A percentile compares a stretch with the other conserved stretches of the same genome.
These are phyloP conservation scores for Habroteleia sp. DNA, from an alignment of 2,888 invertebrate genomes.

Conservation along the genomic window DNA sequence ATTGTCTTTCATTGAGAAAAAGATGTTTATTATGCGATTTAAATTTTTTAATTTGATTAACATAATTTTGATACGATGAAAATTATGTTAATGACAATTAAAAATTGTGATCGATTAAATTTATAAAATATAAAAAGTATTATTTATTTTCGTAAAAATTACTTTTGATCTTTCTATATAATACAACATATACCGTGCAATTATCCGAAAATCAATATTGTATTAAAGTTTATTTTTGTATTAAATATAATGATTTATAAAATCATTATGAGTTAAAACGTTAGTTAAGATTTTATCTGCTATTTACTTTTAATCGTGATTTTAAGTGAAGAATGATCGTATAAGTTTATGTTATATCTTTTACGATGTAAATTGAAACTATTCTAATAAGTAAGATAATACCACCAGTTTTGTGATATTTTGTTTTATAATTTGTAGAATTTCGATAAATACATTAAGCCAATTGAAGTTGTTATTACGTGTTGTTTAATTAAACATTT, in stretches of 20 bases:
- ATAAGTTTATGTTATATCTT: slow-evolving; percentile 27
- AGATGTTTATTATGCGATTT: too few species aligned
- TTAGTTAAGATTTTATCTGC: slow-evolving; percentile 22
- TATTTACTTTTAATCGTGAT: slow-evolving; percentile 25
- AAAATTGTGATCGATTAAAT: slow-evolving; percentile 10
- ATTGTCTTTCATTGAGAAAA: slow-evolving; percentile 5
- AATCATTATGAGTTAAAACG: too few species aligned
- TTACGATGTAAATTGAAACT: slow-evolving; percentile 40
- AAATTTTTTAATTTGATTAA: too few species aligned
- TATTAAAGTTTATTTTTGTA: slow-evolving; percentile 53
- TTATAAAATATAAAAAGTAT: slow-evolving; percentile 12
- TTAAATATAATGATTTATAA: slow-evolving; percentile 23
- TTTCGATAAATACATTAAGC: slow-evolving; percentile 56
- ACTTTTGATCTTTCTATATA: slow-evolving; percentile 4
- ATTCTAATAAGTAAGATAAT: slow-evolving; percentile 46
- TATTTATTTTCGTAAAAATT: slow-evolving; percentile 26
- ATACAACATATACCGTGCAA: slow-evolving; percentile 22
- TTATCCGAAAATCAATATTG: slow-evolving; percentile 31
- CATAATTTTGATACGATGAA: too few species aligned
- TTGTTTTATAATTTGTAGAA: slow-evolving; percentile 58
- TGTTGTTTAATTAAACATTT: slow-evolving; percentile 42
- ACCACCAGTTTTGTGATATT: slow-evolving; percentile 55
- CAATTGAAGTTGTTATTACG: slow-evolving; percentile 49
- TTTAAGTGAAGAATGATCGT: slow-evolving; percentile 31
- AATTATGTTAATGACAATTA: not conserved